A percentile compares a stretch with the other conserved stretches of the same genome.
Conservation (phyloP, 1,140 invertebrate species). For the Acromyrmex heyeri region DNA sequence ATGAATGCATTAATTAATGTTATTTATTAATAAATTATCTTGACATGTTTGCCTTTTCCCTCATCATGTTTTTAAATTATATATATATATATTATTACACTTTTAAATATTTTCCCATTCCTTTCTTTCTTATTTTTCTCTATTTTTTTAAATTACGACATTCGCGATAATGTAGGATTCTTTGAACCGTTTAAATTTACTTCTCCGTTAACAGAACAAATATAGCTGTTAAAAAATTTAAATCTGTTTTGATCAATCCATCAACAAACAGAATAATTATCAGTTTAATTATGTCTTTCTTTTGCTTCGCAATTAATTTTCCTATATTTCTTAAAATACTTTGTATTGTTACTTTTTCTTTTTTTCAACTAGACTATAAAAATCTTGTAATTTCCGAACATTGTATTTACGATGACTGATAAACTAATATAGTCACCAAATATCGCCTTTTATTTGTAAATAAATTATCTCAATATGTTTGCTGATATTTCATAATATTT, state of each 20-base stretch:
- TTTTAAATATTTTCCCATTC: neutral
- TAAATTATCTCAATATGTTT: neutral
- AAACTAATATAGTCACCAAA: neutral
- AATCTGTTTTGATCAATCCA: neutral
- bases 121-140: neutral
- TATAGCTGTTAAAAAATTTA: neutral
- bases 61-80: neutral
- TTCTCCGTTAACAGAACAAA: neutral
- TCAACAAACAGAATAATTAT: neutral
- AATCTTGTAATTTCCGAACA: neutral
- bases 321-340: neutral
- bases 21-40: slow-evolving; percentile 26
- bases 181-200: neutral
- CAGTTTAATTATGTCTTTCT: neutral
- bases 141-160: neutral
- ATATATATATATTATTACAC: neutral
- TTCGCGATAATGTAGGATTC: neutral
- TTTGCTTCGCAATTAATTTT: neutral
- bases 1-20: neutral
- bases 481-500: neutral
- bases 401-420: neutral
- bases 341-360: neutral
- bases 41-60: neutral
- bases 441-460: neutral
- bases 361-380: neutral